These are phyloP conservation scores for Clanis bilineata DNA, from an alignment of 2,888 invertebrate species.

Conservation along the genomic window DNA sequence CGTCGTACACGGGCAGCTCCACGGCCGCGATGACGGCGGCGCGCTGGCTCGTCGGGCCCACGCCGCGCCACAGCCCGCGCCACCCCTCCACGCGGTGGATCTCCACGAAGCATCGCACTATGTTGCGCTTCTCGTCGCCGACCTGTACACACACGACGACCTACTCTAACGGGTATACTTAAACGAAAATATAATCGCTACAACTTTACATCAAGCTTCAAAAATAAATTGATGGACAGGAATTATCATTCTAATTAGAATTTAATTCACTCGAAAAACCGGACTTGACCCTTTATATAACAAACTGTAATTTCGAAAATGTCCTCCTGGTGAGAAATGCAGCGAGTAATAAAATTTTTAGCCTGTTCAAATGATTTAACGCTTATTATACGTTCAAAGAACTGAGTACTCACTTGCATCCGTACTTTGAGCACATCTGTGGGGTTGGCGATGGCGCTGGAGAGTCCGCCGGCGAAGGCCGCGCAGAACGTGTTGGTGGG, in stretches of 20 bases:
- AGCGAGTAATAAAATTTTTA: too few species aligned
- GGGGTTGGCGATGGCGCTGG: slow-evolving; percentile 97
- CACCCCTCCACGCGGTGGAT: slow-evolving; percentile 92
- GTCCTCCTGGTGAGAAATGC: too few species aligned
- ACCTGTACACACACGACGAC: slow-evolving; percentile 54
- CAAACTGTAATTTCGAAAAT: too few species aligned
- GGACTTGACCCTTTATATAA: too few species aligned
- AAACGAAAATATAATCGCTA: too few species aligned
- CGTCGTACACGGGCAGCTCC: slow-evolving; percentile 96
- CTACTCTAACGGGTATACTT: too few species aligned
- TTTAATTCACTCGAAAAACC: too few species aligned
- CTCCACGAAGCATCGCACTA: slow-evolving; percentile 90
- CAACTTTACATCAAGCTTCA: too few species aligned
- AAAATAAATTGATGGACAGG: too few species aligned
- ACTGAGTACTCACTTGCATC: slow-evolving; percentile 88
- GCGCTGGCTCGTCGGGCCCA: slow-evolving; percentile 95
- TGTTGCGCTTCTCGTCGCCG: slow-evolving; percentile 81
- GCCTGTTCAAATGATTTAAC: too few species aligned
- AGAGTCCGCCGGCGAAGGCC: slow-evolving; percentile 92
- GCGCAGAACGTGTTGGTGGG: slow-evolving; percentile 91
- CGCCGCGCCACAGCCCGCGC: slow-evolving; percentile 95
- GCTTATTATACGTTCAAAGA: too few species aligned
- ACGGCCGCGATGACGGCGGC: slow-evolving; percentile 97
- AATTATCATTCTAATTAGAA: too few species aligned
- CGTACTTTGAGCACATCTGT: slow-evolving; percentile 98